Conservation (phyloP, 2,113 vertebrate genomes). For the Cryptotis parvus region DNA sequence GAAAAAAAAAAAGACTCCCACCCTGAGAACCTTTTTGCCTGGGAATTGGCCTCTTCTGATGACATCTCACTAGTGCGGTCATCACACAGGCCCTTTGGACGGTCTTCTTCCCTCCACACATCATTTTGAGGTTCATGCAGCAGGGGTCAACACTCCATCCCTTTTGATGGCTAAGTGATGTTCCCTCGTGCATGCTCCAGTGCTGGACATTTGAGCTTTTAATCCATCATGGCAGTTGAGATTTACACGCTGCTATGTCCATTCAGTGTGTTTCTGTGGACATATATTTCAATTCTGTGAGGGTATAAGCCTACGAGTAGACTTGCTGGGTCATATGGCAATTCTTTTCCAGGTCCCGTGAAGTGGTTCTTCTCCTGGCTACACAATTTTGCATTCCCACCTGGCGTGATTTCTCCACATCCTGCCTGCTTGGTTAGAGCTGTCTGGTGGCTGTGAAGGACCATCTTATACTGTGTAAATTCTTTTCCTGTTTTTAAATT, state of each 20-base stretch:
- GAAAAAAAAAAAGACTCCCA: too few species aligned
- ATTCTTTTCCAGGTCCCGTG: neutral
- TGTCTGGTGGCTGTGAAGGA: neutral
- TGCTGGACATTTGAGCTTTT: too few species aligned
- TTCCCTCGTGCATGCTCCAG: too few species aligned
- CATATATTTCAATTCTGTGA: neutral
- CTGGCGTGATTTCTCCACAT: neutral
- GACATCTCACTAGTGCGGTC: neutral
- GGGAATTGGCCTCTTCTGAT: neutral
- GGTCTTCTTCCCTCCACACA: neutral
- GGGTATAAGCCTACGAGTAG: neutral
- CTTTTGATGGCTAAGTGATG: slow-evolving; percentile 3
- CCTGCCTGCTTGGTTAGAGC: neutral
- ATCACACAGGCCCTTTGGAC: neutral
- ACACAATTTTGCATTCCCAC: neutral
- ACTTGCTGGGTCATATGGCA: neutral
- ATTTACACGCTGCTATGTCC: neutral
- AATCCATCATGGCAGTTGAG: neutral
- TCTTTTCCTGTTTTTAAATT: slow-evolving; percentile 33
- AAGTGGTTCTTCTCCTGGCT: neutral
- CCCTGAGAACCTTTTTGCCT: neutral
- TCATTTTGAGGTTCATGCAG: slow-evolving; percentile 21
- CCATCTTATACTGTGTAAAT: neutral
- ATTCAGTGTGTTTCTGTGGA: neutral
- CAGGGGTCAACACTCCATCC: neutral